phyloP scores from a whole-genome alignment of 1,140 invertebrate genomes.

The Macrobrachium rosenbergii region DNA sequence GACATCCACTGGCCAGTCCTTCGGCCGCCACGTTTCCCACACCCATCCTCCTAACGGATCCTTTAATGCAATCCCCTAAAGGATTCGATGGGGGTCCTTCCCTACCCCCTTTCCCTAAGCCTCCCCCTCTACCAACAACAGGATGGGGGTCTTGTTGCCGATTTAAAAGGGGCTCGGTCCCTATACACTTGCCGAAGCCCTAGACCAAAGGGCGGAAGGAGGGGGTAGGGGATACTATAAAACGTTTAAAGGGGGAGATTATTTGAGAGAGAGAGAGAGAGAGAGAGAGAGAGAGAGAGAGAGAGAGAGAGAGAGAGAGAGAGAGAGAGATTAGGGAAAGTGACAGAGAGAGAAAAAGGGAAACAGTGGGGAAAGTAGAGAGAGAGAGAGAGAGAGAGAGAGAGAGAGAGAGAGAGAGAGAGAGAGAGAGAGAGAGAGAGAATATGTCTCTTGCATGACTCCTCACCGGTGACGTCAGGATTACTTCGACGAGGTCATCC shows the following conservation, averaged over 20 bases:
- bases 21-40: too few species aligned
- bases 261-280: background rate
- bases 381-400: background rate
- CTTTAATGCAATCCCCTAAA: too few species aligned
- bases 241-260: background rate
- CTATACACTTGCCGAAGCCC: too few species aligned
- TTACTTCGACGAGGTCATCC: too few species aligned
- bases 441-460: too few species aligned
- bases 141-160: background rate
- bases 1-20: background rate
- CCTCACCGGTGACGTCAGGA: too few species aligned
- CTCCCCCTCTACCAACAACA: background rate
- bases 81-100: background rate
- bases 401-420: slow-evolving; percentile 1
- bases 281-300: background rate
- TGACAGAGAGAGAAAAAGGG: background rate
- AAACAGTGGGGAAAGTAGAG: background rate
- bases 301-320: background rate
- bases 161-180: too few species aligned
- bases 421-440: background rate
- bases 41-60: too few species aligned
- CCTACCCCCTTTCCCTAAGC: background rate
- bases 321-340: background rate
- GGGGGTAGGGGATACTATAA: background rate
- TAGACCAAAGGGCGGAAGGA: background rate